A percentile compares a stretch with the other conserved stretches of the same genome.
phyloP scores from a whole-genome alignment of 2,888 invertebrate species.

The Drosophila maculinotata region DNA sequence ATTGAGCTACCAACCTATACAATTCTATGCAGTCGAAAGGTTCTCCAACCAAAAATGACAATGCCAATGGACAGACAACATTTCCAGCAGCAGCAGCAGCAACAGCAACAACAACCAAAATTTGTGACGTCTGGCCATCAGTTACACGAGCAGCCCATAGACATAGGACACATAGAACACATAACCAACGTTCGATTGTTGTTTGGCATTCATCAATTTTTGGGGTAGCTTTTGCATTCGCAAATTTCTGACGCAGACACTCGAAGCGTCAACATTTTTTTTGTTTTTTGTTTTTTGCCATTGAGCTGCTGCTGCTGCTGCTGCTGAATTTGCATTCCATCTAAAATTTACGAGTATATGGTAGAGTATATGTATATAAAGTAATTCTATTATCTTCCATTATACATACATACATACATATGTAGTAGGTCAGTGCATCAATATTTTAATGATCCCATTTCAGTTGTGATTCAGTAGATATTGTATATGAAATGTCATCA shows the following conservation, averaged over 20 bases:
- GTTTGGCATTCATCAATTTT: constrained; percentile 73
- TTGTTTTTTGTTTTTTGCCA: neutral
- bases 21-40: constrained; percentile 52
- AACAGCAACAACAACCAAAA: constrained; percentile 26
- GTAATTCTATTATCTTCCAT: constrained; percentile 13
- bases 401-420: constrained; percentile 14
- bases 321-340: constrained; percentile 60
- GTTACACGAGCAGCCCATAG: constrained; percentile 50
- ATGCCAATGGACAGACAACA: constrained; percentile 56
- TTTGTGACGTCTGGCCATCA: constrained; percentile 72
- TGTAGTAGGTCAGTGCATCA: constrained; percentile 53
- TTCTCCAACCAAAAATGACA: constrained; percentile 63
- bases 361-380: too few species aligned
- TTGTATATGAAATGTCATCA: constrained; percentile 52
- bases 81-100: constrained; percentile 7
- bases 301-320: constrained; percentile 45
- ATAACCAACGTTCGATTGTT: constrained; percentile 61
- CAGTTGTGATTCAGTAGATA: constrained; percentile 20
- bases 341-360: constrained; percentile 30
- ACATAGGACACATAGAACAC: constrained; percentile 21
- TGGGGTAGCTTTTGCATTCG: constrained; percentile 54
- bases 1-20: constrained; percentile 49
- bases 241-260: constrained; percentile 69
- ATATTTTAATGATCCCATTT: constrained; percentile 53
- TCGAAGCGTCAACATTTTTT: constrained; percentile 50